phyloP scores from a whole-genome alignment of 1,140 invertebrate genomes.

The Leptoteleia sp. region DNA sequence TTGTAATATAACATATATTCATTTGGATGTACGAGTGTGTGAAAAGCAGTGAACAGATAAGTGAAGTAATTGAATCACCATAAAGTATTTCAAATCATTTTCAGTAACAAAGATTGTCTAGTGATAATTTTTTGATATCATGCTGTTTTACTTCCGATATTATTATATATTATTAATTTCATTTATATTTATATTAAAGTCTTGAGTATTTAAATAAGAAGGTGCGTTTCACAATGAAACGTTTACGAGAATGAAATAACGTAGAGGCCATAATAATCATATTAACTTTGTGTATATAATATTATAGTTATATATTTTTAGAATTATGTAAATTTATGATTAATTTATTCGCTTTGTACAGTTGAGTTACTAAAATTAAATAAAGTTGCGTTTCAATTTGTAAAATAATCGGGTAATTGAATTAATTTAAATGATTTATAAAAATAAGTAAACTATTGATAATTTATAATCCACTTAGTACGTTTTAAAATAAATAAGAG shows the following conservation, averaged over 20 bases:
- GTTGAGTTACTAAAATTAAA: too few relatives aligned
- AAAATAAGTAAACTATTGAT: conserved; percentile 4
- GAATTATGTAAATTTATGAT: conserved; percentile 19
- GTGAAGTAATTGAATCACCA: conserved; percentile 55
- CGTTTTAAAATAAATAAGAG: conserved; percentile 1
- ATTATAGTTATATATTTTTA: conserved; percentile 18
- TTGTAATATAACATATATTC: conserved; percentile 45
- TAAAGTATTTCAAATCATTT: conserved; percentile 8
- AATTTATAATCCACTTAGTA: conserved; percentile 8
- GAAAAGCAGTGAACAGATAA: conserved; percentile 5
- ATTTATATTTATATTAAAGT: not conserved
- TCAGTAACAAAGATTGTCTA: not conserved
- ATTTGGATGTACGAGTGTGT: conserved; percentile 13
- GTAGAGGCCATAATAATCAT: conserved; percentile 9
- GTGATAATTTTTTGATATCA: not conserved
- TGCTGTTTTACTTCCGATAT: not conserved
- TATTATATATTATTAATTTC: not conserved
- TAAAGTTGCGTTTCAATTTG: too few relatives aligned
- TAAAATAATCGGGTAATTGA: too few relatives aligned
- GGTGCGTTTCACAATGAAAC: too few relatives aligned
- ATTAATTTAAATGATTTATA: too few relatives aligned
- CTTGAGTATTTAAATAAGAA: too few relatives aligned
- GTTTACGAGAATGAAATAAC: not conserved
- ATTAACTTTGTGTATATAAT: conserved; percentile 26
- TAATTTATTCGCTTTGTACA: conserved; percentile 44